Evolutionary conservation across 2,113 vertebrate genomes (phyloP).

Genomic region (Protobothrops flavoviridis): DNA sequence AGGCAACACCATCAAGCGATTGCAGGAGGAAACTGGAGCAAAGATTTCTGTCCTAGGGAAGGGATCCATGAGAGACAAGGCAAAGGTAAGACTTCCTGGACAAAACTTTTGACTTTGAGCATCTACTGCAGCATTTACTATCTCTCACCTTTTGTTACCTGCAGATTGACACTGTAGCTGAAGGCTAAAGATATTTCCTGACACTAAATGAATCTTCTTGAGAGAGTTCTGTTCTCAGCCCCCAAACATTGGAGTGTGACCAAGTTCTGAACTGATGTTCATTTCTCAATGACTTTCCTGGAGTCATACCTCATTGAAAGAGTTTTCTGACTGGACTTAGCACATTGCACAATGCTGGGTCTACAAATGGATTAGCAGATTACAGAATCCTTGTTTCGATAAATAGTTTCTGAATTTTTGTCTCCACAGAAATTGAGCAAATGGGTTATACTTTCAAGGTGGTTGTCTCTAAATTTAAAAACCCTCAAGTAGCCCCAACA

Average conservation of each 20-base stretch:
- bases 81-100: conserved; percentile 75
- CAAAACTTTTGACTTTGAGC: neutral
- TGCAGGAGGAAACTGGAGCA: conserved; percentile 79
- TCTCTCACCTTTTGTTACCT: neutral
- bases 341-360: neutral
- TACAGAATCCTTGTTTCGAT: neutral
- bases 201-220: neutral
- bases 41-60: conserved; percentile 96
- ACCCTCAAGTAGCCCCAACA: neutral
- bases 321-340: neutral
- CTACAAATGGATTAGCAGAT: too few relatives aligned
- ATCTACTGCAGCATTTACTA: neutral
- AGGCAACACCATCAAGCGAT: conserved; percentile 94
- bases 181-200: neutral
- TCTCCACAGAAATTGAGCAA: neutral
- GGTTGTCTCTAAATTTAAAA: neutral
- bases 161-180: neutral
- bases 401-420: neutral
- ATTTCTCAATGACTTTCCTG: neutral
- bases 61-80: conserved; percentile 96
- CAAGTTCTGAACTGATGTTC: neutral
- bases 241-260: neutral
- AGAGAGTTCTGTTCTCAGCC: neutral
- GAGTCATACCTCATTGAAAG: neutral
- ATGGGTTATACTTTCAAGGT: neutral